Base-by-base conservation (phyloP, 1,140 invertebrate genomes). In the Psix sp. region DNA sequence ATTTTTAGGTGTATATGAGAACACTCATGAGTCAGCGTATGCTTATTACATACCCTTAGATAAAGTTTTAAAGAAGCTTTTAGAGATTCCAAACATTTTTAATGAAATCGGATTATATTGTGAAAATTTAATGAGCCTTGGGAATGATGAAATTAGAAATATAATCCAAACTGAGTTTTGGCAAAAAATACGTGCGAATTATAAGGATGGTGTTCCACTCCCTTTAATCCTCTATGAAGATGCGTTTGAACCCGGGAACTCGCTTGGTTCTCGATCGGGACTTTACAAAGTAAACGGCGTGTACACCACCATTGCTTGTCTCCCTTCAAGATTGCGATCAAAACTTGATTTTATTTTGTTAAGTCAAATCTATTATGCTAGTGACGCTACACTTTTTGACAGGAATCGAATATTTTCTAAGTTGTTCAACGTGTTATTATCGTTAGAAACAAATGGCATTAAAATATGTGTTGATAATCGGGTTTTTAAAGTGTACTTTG, bases 301-400 rank as follows among this genome's bases (percentile, higher is more conserved):
- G 0, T 78, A 74, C 49, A 39, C 56, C 7, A 60, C 60, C 1
- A 40, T 78, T 7, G 38, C 24, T 36, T 72, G 59, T 46, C 40
- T 79, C 1, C 74, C 77, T 13, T 57, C 71, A 18, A 10, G 70
- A 18, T 52, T 70, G 36, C 24, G 42, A 10, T 62, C 62, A 7
- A 68, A 54, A 35, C 39, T 77, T 33, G 45, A 74, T n/a, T 76
- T 59, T 29, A 63, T 76, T 14, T 72, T 78, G 14, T 40, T 78
- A 20, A 48, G 20, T 10, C 62, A 68, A 63, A 17, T 74, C n/a
- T 59, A 68, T 52, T 46, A 77, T 33, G 65, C 43, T 21, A 21
- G 40, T 10, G 77, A 74, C 59, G 31, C 40, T 16, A 73, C 60
- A 66, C 13, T 21, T 35, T 71, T 68, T 65, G 31, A 56, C 9